Conservation (phyloP, 1,140 invertebrate genomes). For the Zaprionus nigranus region DNA sequence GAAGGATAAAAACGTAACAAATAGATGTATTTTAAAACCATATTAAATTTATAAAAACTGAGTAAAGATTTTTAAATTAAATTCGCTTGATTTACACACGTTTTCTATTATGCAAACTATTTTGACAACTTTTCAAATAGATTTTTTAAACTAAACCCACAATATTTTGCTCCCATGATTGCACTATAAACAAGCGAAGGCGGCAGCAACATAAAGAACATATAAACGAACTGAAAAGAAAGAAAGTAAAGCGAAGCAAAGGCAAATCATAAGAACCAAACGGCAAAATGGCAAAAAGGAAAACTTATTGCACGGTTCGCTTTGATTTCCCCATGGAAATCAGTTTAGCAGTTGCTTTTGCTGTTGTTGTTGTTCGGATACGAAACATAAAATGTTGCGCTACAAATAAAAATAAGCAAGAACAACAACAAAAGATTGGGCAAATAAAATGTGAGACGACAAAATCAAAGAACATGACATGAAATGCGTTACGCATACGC, state of each 20-base stretch:
- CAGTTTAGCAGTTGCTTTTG: constrained; percentile 63
- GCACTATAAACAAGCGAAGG: constrained; percentile 16
- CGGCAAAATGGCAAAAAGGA: constrained; percentile 42
- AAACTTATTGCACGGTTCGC: constrained; percentile 54
- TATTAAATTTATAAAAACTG: not conserved
- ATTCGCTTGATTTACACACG: not conserved
- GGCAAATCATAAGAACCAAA: constrained; percentile 52
- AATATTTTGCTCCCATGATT: not conserved
- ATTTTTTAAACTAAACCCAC: not conserved
- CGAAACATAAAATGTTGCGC: constrained; percentile 73
- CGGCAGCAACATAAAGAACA: not conserved
- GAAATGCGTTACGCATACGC: constrained; percentile 77
- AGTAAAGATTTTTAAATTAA: not conserved
- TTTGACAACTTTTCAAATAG: not conserved
- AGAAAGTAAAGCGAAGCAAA: constrained; percentile 6
- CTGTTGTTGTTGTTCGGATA: constrained; percentile 19
- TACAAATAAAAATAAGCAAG: constrained; percentile 66
- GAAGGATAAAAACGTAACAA: not conserved
- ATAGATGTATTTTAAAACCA: not conserved
- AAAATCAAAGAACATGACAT: constrained; percentile 42
- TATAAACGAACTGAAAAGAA: constrained; percentile 11
- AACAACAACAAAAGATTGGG: constrained; percentile 23
- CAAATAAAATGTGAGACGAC: constrained; percentile 17
- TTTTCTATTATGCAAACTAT: not conserved
- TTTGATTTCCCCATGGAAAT: constrained; percentile 78